Base-by-base conservation (phyloP, 2,113 vertebrate genomes). In the Anguilla rostrata region DNA sequence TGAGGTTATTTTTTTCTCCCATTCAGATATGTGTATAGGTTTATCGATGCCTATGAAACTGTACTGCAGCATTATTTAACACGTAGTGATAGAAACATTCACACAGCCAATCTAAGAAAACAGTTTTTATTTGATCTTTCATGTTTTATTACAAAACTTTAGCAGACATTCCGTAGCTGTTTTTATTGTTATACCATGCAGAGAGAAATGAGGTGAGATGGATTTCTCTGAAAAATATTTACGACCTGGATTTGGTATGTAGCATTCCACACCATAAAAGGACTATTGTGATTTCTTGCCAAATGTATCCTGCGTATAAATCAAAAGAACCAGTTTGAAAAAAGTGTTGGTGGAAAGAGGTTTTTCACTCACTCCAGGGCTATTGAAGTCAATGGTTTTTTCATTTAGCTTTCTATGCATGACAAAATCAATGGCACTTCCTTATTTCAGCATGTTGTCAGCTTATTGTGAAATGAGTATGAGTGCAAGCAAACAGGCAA, bases 101-200 rank as follows among this genome's bases (percentile, higher is more conserved):
- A 75, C 71, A 75, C 71, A 34, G 71, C n/a, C 71, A 75, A 9
- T 11, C 11, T n/a, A 75, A 75, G n/a, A 75, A n/a, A n/a, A 26
- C 34, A 75, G 71, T 75, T n/a, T n/a, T 75, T n/a, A 75, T 75
- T 75, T 75, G 26, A 71, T 71, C 63, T 75, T 75, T 75, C 63
- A 71, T 75, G 71, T 75, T 75, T 75, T 75, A 75, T 34, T 34
- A 9, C 71, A 75, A 75, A 26, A 75, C 26, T 71, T 71, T 75
- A 75, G 26, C 5, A 75, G 71, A 34, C 5, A 75, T 75, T 34
- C 71, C 49, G 12, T 14, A 53, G 12, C 12, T 29, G 26, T 75
- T 75, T 34, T 53, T 14, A 53, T 53, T 9, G 49, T 29, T n/a
- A 75, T 22, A 29, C 71, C n/a, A 34, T 75, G 71, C 26, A 26